Evolutionary conservation across 2,113 vertebrate species (phyloP), one percentile per base, ranked within the genome.

Genomic region (Platycercus adscitus): DNA sequence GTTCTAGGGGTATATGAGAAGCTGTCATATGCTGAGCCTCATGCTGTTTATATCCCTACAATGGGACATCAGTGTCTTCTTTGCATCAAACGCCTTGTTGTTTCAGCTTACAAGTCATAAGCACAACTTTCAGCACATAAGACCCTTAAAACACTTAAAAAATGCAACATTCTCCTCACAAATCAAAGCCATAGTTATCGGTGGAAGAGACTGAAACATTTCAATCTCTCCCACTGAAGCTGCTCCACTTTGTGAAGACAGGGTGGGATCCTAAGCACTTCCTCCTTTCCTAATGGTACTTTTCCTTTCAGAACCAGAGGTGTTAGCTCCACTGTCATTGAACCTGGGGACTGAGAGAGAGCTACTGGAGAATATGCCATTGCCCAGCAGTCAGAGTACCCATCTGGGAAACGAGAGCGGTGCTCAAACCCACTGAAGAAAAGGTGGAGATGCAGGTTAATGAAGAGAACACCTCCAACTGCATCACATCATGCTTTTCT

Each of bases 21-120:
- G 35, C 13, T 56, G 17, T 2, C 8, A 7, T 10, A 33, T 21
- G 14, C 18, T 76, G 29, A 72, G 31, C 9, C 33, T 72, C 13
- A 37, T 17, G 19, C 11, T 65, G 7, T 20, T 86, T 60, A 9
- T 23, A 49, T 4, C 8, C 11, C 13, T 83, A 37, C 68, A 65
- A 17, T 1, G 33, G 26, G 17, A 8, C 31, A 70, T 41, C 37
- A 49, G 31, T 35, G 33, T 66, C 23, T 35, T 88, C 56, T 72
- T 55, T 3, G 21, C 69, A 10, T 43, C 5, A 7, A 65, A 73
- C 0, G 0, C 10, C 29, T 84, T 1, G 0, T 35, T 41, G 5
- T 37, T 85, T 88, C 53, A 95, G 8, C 33, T 53, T 53, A 47
- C 6, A 80, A 69, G 75, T 11, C 11, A 53, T 37, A 73, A 52